These are phyloP conservation scores for Drosophila lacertosa DNA, from an alignment of 1,140 invertebrate species.

Conservation along the genomic window DNA sequence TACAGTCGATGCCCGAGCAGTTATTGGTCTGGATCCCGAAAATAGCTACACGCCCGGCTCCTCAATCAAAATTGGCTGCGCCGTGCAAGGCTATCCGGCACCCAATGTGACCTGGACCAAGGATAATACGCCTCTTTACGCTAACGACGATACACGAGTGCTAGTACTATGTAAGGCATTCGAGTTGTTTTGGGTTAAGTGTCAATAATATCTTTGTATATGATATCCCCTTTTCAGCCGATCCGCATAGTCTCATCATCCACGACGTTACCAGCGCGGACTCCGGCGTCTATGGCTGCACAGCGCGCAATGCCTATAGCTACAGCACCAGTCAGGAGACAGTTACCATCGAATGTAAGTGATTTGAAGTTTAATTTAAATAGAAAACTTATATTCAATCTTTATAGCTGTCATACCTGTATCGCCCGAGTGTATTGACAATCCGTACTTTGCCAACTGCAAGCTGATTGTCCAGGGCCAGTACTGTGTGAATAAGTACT, in stretches of 20 bases:
- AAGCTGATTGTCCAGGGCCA: slow-evolving; percentile 91
- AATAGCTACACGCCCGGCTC: slow-evolving; percentile 87
- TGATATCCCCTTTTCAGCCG: slow-evolving; percentile 22
- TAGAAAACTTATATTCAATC: slow-evolving; percentile 35
- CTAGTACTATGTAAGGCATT: slow-evolving; percentile 63
- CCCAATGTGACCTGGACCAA: slow-evolving; percentile 92
- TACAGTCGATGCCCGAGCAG: slow-evolving; percentile 87
- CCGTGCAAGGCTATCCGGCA: slow-evolving; percentile 90
- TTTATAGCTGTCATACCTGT: slow-evolving; percentile 88
- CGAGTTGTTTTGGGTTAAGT: background rate
- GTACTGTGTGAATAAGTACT: slow-evolving; percentile 94
- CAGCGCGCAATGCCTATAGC: slow-evolving; percentile 89
- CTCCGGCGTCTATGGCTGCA: slow-evolving; percentile 91
- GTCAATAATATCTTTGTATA: background rate
- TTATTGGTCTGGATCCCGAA: slow-evolving; percentile 85
- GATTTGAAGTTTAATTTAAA: background rate
- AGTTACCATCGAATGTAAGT: slow-evolving; percentile 89
- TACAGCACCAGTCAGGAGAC: slow-evolving; percentile 86
- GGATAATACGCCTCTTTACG: slow-evolving; percentile 85
- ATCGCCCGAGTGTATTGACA: slow-evolving; percentile 92
- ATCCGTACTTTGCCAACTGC: slow-evolving; percentile 95
- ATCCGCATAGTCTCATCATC: slow-evolving; percentile 89
- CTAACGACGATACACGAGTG: slow-evolving; percentile 50
- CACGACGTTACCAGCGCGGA: slow-evolving; percentile 87
- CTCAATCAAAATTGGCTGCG: slow-evolving; percentile 89